These are phyloP conservation scores for Ciona savignyi DNA, from an alignment of 23 tunicate genomes.

Conservation along the genomic window DNA sequence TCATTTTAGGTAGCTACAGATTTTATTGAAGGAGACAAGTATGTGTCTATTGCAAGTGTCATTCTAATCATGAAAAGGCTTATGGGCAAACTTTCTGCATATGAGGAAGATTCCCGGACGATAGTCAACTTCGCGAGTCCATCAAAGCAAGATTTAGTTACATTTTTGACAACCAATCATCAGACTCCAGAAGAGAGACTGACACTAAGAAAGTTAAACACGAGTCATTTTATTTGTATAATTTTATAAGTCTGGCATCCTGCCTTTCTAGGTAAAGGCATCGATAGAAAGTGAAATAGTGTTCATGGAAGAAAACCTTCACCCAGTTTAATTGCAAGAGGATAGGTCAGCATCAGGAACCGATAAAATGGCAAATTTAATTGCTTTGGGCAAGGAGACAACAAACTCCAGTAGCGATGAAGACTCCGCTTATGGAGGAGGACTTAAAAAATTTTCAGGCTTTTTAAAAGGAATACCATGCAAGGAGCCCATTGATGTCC, in stretches of 20 bases:
- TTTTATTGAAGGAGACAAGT: slow-evolving; percentile 4
- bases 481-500: too few relatives aligned
- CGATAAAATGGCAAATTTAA: slow-evolving; percentile 4
- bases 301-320: too few relatives aligned
- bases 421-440: too few relatives aligned
- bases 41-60: neutral
- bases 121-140: neutral
- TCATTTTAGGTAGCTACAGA: neutral
- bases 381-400: neutral
- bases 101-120: neutral
- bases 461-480: too few relatives aligned
- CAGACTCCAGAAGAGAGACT: too few relatives aligned
- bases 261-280: neutral
- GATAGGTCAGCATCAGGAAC: neutral
- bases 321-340: too few relatives aligned
- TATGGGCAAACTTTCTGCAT: neutral
- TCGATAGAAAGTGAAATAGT: neutral
- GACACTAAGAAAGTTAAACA: too few relatives aligned
- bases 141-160: neutral
- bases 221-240: too few relatives aligned
- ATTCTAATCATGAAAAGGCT: neutral
- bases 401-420: slow-evolving; percentile 3
- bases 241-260: neutral
- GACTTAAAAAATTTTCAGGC: too few relatives aligned
- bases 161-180: too few relatives aligned